phyloP scores from a whole-genome alignment of 2,888 invertebrate species.

The Erebia palarica region DNA sequence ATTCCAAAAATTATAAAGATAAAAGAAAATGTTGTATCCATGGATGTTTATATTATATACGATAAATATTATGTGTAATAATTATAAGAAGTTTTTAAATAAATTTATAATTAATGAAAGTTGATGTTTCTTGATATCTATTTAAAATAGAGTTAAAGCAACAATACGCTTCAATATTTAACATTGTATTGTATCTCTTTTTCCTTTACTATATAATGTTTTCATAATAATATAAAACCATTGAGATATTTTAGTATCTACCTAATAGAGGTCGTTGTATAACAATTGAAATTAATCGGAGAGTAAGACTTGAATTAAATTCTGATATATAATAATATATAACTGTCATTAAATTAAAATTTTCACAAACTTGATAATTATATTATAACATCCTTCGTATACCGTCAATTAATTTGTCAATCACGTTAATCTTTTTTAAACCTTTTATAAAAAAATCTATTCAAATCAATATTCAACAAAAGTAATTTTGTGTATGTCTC shows the following conservation, averaged over 20 bases:
- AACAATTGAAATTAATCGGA: not conserved
- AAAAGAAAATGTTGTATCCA: slow-evolving; percentile 17
- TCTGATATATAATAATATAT: not conserved
- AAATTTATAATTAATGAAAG: slow-evolving; percentile 28
- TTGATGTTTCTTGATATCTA: slow-evolving; percentile 32
- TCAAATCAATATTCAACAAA: not conserved
- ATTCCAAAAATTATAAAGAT: slow-evolving; percentile 7
- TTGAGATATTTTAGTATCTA: not conserved
- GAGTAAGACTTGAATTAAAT: slow-evolving; percentile 8
- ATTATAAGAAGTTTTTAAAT: slow-evolving; percentile 29
- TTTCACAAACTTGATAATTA: not conserved
- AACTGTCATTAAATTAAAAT: not conserved
- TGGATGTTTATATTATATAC: slow-evolving; percentile 20
- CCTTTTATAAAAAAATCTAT: not conserved
- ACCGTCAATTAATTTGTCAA: not conserved
- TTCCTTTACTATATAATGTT: not conserved
- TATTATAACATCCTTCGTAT: not conserved
- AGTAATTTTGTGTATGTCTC: no score
- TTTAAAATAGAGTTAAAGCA: slow-evolving; percentile 31
- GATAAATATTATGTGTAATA: slow-evolving; percentile 4
- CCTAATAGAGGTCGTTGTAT: no score
- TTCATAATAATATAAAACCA: not conserved
- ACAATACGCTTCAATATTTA: slow-evolving; percentile 34
- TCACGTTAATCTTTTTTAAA: not conserved
- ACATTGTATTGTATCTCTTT: slow-evolving; percentile 11